Evolutionary conservation across 2,113 vertebrate species (phyloP).

Genomic region (Tetraodon nigroviridis): DNA sequence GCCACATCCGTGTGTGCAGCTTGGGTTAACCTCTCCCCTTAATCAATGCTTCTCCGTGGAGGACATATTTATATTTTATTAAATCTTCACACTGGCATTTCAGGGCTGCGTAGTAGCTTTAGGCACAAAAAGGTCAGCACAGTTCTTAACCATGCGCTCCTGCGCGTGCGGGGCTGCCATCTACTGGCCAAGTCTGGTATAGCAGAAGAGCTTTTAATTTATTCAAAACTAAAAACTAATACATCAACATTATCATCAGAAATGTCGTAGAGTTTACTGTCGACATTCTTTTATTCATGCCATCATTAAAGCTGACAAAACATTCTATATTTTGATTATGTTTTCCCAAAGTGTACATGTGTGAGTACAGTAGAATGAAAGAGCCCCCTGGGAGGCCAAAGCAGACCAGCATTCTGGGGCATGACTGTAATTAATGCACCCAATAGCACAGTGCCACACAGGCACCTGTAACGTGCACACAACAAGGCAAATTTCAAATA

Average conservation of each 20-base stretch:
- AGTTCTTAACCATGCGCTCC: conserved; percentile 12
- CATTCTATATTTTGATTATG: not conserved
- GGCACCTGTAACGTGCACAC: not conserved
- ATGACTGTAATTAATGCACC: conserved; percentile 52
- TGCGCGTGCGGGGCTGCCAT: conserved; percentile 29
- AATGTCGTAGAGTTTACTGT: no score
- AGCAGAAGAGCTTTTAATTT: not conserved
- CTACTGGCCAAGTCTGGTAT: conserved; percentile 48
- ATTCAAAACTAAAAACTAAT: no score
- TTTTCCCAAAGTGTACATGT: conserved; percentile 1
- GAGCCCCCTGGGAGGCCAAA: conserved; percentile 36
- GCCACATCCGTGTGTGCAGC: conserved; percentile 1
- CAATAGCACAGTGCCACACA: conserved; percentile 8
- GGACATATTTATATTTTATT: conserved; percentile 31
- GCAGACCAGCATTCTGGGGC: conserved; percentile 48
- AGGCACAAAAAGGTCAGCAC: not conserved
- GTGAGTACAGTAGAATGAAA: conserved; percentile 23
- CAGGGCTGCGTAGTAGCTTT: conserved; percentile 39
- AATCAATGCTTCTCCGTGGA: conserved; percentile 30
- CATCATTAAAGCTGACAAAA: not conserved
- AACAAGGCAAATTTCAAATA: not conserved
- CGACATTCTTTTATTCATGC: not conserved
- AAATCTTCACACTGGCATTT: conserved; percentile 24
- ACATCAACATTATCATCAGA: no score
- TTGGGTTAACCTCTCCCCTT: conserved; percentile 37